Conservation (phyloP, 2,888 invertebrate species). For the Heliconius hortense region DNA sequence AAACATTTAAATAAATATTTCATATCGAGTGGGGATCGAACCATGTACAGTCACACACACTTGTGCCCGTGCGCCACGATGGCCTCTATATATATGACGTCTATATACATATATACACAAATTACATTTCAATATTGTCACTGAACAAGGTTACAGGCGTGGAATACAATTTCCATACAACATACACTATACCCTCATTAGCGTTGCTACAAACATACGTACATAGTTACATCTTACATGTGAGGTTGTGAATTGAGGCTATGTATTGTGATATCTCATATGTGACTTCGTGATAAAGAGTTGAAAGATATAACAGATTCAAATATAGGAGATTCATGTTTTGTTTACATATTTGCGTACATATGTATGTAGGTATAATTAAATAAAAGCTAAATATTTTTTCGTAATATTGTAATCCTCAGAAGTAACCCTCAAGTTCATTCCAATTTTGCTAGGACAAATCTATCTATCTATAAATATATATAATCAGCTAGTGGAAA, state of each 20-base stretch:
- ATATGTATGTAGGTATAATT: too few relatives aligned
- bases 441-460: neutral
- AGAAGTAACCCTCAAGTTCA: neutral
- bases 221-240: neutral
- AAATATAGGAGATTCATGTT: neutral
- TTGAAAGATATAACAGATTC: neutral
- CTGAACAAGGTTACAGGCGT: neutral
- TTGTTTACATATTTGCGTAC: neutral
- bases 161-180: constrained; percentile 3
- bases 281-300: neutral
- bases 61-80: too few relatives aligned
- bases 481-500: too few relatives aligned
- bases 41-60: too few relatives aligned
- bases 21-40: too few relatives aligned
- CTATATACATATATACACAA: too few relatives aligned
- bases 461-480: too few relatives aligned
- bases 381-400: too few relatives aligned
- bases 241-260: neutral
- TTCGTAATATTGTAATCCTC: too few relatives aligned
- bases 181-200: constrained; percentile 2
- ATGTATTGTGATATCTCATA: neutral
- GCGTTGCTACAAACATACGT: neutral
- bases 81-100: too few relatives aligned
- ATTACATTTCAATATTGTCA: neutral
- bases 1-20: too few relatives aligned